Conservation (phyloP, 1,140 invertebrate species). For the Polypedilum pembai region DNA sequence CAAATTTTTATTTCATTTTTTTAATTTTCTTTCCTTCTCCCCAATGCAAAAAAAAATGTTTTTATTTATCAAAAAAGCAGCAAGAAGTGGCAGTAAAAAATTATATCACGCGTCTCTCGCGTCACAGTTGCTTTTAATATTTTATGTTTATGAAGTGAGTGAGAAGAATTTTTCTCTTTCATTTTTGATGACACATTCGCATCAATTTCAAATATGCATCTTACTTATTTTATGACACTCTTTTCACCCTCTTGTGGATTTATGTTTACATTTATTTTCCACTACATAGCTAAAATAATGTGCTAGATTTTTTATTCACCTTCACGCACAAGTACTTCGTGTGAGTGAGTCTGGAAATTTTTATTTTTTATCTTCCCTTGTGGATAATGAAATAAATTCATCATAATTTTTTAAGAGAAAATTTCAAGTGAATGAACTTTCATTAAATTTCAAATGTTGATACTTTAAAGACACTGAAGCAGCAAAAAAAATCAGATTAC, state of each 20-base stretch:
- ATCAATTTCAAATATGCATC: neutral
- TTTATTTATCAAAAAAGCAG: constrained; percentile 23
- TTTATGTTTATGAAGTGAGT: neutral
- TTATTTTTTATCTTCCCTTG: no score
- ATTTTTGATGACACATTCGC: constrained; percentile 26
- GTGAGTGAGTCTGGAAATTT: neutral
- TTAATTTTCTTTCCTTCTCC: neutral
- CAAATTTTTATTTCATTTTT: neutral
- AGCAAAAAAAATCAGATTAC: neutral
- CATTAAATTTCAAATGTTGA: no score
- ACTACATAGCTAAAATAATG: neutral
- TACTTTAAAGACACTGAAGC: no score
- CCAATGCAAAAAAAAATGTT: constrained; percentile 22
- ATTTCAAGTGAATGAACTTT: no score
- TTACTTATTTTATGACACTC: constrained; percentile 5
- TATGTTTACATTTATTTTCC: neutral
- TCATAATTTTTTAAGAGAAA: no score
- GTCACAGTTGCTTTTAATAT: neutral
- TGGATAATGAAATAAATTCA: no score
- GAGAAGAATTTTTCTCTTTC: neutral
- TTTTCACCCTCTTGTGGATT: neutral
- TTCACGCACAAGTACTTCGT: neutral
- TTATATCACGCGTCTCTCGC: neutral
- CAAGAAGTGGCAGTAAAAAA: constrained; percentile 3
- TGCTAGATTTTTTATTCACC: neutral